These are phyloP conservation scores for Pipistrellus pipistrellus DNA, from an alignment of 2,797 vertebrate species.

Conservation along the genomic window DNA sequence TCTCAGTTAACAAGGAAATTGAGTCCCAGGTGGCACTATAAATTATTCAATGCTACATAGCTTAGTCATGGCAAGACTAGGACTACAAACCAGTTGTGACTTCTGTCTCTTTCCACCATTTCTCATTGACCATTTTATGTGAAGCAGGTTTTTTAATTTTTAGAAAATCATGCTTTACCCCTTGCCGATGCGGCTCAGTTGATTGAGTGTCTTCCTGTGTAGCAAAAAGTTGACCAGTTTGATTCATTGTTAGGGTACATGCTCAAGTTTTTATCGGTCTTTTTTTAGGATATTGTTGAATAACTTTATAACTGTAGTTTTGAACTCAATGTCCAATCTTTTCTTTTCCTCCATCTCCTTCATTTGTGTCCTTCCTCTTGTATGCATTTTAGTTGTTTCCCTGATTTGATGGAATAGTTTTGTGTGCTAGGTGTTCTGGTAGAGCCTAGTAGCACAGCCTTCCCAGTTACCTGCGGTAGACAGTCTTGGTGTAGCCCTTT, in stretches of 20 bases:
- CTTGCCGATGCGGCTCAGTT: neutral
- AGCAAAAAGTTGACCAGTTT: neutral
- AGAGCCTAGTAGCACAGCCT: too few species aligned
- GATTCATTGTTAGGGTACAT: neutral
- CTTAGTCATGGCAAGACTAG: neutral
- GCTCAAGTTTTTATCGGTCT: neutral
- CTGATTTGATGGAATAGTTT: too few species aligned
- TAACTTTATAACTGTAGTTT: too few species aligned
- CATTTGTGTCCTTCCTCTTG: too few species aligned
- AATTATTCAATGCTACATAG: neutral
- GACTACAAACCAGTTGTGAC: neutral
- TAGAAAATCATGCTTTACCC: neutral
- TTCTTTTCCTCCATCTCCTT: too few species aligned
- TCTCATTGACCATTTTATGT: neutral
- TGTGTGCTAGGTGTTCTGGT: too few species aligned
- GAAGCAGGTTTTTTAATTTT: neutral
- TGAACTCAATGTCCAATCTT: too few species aligned
- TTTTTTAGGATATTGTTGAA: too few species aligned
- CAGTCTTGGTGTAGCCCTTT: too few species aligned
- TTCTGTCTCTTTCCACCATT: conserved; percentile 18
- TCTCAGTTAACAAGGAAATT: neutral
- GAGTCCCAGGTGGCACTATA: neutral
- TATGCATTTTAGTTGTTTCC: too few species aligned
- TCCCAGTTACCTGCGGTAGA: too few species aligned
- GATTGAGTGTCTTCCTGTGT: neutral